phyloP scores from a whole-genome alignment of 1,140 invertebrate genomes.

The Idris sp. region DNA sequence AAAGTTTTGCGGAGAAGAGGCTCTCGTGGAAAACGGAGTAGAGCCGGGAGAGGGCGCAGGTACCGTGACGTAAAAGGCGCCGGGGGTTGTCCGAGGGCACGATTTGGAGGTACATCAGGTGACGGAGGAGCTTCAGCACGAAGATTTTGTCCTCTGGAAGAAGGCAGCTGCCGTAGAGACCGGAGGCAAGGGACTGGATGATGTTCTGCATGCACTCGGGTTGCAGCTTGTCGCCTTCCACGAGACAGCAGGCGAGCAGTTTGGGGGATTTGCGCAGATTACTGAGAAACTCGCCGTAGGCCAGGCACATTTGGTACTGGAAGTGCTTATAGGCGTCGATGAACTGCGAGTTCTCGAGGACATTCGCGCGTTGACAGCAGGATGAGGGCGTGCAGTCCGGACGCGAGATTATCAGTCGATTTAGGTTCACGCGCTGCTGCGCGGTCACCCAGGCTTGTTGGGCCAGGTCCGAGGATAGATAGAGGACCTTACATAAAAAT shows the following conservation, averaged over 20 bases:
- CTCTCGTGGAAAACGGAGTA: conserved; percentile 94
- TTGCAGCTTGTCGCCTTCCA: conserved; percentile 85
- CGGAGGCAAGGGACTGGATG: conserved; percentile 86
- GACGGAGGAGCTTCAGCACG: conserved; percentile 86
- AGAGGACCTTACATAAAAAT: conserved; percentile 79
- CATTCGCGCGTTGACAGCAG: conserved; percentile 87
- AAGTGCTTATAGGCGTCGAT: conserved; percentile 92
- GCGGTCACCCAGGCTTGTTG: conserved; percentile 93
- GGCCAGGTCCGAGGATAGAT: conserved; percentile 82
- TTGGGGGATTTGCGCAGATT: conserved; percentile 88
- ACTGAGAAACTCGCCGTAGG: conserved; percentile 88
- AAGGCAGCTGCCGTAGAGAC: conserved; percentile 90
- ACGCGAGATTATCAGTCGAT: conserved; percentile 86
- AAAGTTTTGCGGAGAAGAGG: conserved; percentile 93
- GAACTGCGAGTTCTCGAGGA: conserved; percentile 88
- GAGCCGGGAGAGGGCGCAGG: conserved; percentile 92
- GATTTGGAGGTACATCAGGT: conserved; percentile 91
- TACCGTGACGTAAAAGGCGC: conserved; percentile 89
- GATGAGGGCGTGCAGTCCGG: conserved; percentile 85
- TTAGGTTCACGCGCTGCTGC: conserved; percentile 91
- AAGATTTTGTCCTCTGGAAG: conserved; percentile 89
- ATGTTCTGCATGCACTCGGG: conserved; percentile 83
- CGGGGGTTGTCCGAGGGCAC: conserved; percentile 89
- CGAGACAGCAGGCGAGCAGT: conserved; percentile 87
- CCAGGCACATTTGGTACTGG: conserved; percentile 87